Conservation (phyloP, 92 coral and sea anemone species). For the Porites rus region DNA sequence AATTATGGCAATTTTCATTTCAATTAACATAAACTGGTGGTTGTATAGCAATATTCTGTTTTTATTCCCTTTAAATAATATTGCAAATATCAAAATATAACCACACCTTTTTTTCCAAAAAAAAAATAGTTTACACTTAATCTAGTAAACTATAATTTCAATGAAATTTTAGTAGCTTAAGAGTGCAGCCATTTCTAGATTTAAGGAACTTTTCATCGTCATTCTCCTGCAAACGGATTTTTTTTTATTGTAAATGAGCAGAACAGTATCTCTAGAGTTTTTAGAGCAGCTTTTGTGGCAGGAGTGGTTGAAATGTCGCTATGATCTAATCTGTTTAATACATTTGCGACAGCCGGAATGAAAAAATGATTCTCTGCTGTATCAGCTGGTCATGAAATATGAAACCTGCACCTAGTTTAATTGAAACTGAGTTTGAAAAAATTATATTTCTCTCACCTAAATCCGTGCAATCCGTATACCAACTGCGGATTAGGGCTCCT, state of each 20-base stretch:
- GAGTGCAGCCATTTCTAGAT: neutral
- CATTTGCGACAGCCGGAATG: neutral
- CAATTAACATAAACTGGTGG: slow-evolving; percentile 4
- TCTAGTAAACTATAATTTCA: no score
- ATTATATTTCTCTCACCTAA: neutral
- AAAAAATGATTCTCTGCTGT: neutral
- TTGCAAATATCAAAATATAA: neutral
- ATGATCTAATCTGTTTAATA: neutral
- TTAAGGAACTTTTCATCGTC: no score
- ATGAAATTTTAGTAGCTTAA: no score
- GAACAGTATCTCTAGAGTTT: neutral
- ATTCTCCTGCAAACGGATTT: neutral
- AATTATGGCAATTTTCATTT: neutral
- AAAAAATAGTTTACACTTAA: neutral
- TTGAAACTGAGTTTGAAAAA: neutral
- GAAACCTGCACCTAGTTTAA: neutral
- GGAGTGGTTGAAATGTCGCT: neutral
- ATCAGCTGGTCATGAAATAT: neutral
- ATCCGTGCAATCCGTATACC: neutral
- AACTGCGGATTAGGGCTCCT: neutral
- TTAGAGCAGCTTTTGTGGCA: neutral
- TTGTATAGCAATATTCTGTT: neutral
- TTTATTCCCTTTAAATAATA: neutral
- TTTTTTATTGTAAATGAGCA: neutral
- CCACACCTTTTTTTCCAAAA: neutral